These are phyloP conservation scores for Neoascia interrupta DNA, from an alignment of 2,888 invertebrate species.

Conservation along the genomic window DNA sequence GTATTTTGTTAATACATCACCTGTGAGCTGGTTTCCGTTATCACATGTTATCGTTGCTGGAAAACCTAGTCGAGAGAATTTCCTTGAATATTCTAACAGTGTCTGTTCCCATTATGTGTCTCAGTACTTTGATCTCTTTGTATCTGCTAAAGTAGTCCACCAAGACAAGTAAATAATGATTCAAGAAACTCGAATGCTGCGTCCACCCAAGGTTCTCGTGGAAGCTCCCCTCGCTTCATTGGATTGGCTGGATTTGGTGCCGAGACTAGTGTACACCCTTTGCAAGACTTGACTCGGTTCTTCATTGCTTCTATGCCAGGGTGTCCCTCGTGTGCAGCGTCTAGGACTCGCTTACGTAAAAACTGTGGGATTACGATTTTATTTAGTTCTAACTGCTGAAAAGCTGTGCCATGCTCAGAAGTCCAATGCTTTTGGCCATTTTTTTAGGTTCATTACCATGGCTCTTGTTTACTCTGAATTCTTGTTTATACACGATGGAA, in stretches of 20 bases:
- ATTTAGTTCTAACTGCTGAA: too few relatives aligned
- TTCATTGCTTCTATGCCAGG: too few relatives aligned
- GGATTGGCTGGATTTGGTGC: slow-evolving; percentile 6
- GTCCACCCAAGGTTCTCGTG: not conserved
- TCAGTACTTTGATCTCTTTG: slow-evolving; percentile 12
- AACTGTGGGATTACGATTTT: too few relatives aligned
- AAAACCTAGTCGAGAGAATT: not conserved
- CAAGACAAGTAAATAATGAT: slow-evolving; percentile 33
- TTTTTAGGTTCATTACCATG: too few relatives aligned
- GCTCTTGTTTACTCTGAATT: too few relatives aligned
- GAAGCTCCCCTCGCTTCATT: slow-evolving; percentile 18
- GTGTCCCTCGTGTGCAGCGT: too few relatives aligned
- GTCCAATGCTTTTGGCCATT: too few relatives aligned
- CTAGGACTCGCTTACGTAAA: too few relatives aligned
- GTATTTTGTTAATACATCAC: slow-evolving; percentile 2
- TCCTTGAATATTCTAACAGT: not conserved
- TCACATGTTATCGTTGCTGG: slow-evolving; percentile 1
- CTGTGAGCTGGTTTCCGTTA: slow-evolving; percentile 7
- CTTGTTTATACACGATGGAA: too few relatives aligned
- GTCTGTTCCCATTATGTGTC: slow-evolving; percentile 10
- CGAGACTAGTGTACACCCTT: slow-evolving; percentile 49
- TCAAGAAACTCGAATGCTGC: slow-evolving; percentile 9
- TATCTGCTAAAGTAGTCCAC: slow-evolving; percentile 42
- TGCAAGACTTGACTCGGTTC: slow-evolving; percentile 4
- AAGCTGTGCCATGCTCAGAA: too few relatives aligned